These are phyloP conservation scores for Vanacampus margaritifer DNA, from an alignment of 2,113 vertebrate genomes.

Conservation along the genomic window DNA sequence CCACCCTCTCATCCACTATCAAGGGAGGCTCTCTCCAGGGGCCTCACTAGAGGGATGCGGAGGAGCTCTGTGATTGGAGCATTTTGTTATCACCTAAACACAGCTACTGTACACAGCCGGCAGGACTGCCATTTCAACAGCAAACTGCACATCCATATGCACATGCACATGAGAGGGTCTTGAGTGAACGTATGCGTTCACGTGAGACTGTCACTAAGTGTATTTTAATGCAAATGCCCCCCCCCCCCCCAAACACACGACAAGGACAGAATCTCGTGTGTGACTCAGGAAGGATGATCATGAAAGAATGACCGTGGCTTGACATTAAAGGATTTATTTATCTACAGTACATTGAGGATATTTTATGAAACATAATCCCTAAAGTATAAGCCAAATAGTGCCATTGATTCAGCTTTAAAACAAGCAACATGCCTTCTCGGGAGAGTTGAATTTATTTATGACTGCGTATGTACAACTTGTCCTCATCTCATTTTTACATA, in stretches of 20 bases:
- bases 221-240: not conserved
- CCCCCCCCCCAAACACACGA: not conserved
- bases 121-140: slow-evolving; percentile 30
- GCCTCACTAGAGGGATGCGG: slow-evolving; percentile 35
- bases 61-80: slow-evolving; percentile 43
- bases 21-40: slow-evolving; percentile 22
- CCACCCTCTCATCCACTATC: slow-evolving; percentile 40
- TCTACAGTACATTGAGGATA: slow-evolving; percentile 3
- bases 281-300: slow-evolving; percentile 4
- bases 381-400: slow-evolving; percentile 4
- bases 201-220: slow-evolving; percentile 5
- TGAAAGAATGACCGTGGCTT: slow-evolving; percentile 3
- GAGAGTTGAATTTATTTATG: slow-evolving; percentile 1
- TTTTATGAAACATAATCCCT: slow-evolving; percentile 10
- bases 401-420: not conserved
- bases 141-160: slow-evolving; percentile 19
- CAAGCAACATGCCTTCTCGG: not conserved
- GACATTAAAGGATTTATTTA: slow-evolving; percentile 1
- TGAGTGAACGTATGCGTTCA: not conserved
- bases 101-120: slow-evolving; percentile 50
- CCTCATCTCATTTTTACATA: not conserved
- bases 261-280: not conserved
- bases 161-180: slow-evolving; percentile 14
- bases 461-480: slow-evolving; percentile 2
- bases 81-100: slow-evolving; percentile 49